Percentiles rank a stretch among this genome's conserved stretches.
phyloP scores from a whole-genome alignment of 23 tunicate genomes.

The Halocynthia aurantium region DNA sequence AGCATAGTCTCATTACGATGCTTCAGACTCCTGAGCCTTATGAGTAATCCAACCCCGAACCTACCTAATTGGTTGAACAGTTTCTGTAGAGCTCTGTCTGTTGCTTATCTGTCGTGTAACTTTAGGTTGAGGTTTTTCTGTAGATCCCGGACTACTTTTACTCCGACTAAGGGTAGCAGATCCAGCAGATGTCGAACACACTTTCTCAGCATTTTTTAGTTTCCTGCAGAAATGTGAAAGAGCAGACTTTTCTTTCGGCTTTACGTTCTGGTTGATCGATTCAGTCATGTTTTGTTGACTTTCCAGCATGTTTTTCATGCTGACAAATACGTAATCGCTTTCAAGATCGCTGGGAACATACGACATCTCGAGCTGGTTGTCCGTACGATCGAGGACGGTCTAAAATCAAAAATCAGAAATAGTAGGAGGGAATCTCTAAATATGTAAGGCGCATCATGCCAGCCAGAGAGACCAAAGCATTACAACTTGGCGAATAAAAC shows the following conservation, averaged over 20 bases:
- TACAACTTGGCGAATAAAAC: not conserved
- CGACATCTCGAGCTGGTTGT: conserved; percentile 3
- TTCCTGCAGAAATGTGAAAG: not conserved
- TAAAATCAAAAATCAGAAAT: too few relatives aligned
- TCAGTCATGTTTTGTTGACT: too few relatives aligned
- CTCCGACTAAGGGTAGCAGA: conserved; percentile 13
- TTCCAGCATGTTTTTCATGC: not conserved
- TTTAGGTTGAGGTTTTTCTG: conserved; percentile 11
- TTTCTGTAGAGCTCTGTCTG: conserved; percentile 4
- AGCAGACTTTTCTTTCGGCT: too few relatives aligned
- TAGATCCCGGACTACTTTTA: conserved; percentile 16
- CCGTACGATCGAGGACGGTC: too few relatives aligned
- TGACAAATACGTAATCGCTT: conserved; percentile 33
- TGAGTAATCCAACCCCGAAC: not conserved
- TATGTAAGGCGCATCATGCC: not conserved
- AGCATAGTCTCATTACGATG: not conserved
- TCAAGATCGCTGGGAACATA: conserved; percentile 52
- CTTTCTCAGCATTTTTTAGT: not conserved
- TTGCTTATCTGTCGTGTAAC: conserved; percentile 9
- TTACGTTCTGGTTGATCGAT: too few relatives aligned
- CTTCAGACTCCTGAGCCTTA: not conserved
- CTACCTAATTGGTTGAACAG: not conserved
- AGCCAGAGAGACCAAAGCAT: not conserved
- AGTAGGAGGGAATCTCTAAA: not conserved
- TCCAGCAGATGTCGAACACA: not conserved